These are phyloP conservation scores for Palythoa heliodiscus DNA, from an alignment of 92 coral and sea anemone genomes.

Conservation along the genomic window DNA sequence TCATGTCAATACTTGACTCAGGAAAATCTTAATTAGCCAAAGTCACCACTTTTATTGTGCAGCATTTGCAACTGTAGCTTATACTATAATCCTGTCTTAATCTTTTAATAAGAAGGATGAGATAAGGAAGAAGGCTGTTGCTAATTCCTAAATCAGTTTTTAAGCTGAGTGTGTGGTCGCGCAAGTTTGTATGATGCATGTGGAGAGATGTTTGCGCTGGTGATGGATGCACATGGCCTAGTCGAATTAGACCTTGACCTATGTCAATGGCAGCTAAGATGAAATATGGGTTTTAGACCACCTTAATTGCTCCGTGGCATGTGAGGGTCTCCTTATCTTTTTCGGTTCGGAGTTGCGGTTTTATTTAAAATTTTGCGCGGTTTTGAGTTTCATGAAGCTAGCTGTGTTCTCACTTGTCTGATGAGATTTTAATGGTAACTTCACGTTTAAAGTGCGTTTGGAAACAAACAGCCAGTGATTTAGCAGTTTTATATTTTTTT, in stretches of 20 bases:
- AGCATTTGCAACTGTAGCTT: neutral
- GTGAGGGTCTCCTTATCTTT: neutral
- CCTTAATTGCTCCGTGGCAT: constrained; percentile 26
- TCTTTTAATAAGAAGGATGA: constrained; percentile 19
- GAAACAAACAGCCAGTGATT: neutral
- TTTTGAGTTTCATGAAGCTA: constrained; percentile 17
- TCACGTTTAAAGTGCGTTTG: neutral
- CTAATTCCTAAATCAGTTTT: neutral
- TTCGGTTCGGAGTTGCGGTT: neutral
- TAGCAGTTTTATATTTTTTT: neutral
- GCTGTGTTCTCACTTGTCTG: constrained; percentile 12
- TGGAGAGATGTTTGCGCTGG: neutral
- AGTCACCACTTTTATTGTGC: constrained; percentile 14
- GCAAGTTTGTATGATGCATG: neutral
- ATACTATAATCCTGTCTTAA: constrained; percentile 21
- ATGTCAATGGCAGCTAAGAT: constrained; percentile 20
- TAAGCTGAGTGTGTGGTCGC: constrained; percentile 36
- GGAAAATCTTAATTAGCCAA: constrained; percentile 1
- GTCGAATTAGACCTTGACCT: constrained; percentile 40
- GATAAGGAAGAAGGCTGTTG: neutral
- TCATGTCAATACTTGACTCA: neutral
- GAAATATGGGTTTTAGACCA: constrained; percentile 40
- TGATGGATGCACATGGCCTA: constrained; percentile 20
- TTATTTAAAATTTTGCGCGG: constrained; percentile 7
- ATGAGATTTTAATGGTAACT: constrained; percentile 28